Evolutionary conservation across 1,140 invertebrate genomes (phyloP), one percentile per base, ranked within the genome.

Genomic region (Plodia interpunctella): DNA sequence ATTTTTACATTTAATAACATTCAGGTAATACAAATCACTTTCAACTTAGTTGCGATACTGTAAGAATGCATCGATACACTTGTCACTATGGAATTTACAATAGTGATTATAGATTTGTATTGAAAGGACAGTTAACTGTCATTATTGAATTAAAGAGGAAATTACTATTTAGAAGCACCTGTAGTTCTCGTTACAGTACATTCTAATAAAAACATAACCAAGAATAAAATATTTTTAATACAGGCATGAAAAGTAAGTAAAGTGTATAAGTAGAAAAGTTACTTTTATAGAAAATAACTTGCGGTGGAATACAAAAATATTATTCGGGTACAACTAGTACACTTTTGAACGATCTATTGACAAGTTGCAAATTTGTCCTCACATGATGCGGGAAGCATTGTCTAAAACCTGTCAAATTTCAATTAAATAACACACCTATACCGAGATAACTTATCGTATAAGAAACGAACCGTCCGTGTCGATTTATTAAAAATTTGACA

Each of bases 1-100:
- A 76, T 74, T 77, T 38, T 75, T 79, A 77, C 71, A 77, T 55
- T 59, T 54, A 69, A 3, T 77, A 78, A 80, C 74, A 77, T 69
- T 53, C 17, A 30, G 9, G 59, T 52, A 61, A 72, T 61, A 72
- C 62, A 67, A 70, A 74, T 75, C 72, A 83, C 70, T 76, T 76
- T 68, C 55, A 68, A 67, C 62, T 57, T 62, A 59, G 54, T 64
- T 56, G 60, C 30, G 60, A 52, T 60, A 65, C n/a, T n/a, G n/a
- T n/a, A n/a, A n/a, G n/a, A n/a, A n/a, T n/a, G n/a, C n/a, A n/a
- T n/a, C n/a, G n/a, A n/a, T n/a, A n/a, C n/a, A n/a, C n/a, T n/a
- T n/a, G n/a, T n/a, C n/a, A n/a, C n/a, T n/a, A n/a, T n/a, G n/a
- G n/a, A n/a, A n/a, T n/a, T n/a, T n/a, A 28, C 28, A 28, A 9